Conservation (phyloP, 1,140 invertebrate genomes). For the Metaphire vulgaris region DNA sequence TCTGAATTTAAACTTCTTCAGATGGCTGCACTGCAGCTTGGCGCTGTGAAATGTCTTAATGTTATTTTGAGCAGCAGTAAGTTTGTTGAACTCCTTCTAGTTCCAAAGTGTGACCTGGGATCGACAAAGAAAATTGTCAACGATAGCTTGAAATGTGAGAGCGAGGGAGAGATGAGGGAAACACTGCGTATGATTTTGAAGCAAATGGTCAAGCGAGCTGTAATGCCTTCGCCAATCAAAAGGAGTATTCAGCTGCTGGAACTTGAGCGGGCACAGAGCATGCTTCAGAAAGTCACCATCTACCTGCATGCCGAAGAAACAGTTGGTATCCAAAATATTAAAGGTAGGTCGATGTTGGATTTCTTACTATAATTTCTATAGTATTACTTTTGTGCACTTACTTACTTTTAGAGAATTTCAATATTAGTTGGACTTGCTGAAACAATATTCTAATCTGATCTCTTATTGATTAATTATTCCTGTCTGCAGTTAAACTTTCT, state of each 20-base stretch:
- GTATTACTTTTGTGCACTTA: too few relatives aligned
- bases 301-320: constrained; percentile 43
- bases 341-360: constrained; percentile 37
- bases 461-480: too few relatives aligned
- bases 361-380: too few relatives aligned
- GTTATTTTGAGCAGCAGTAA: constrained; percentile 54
- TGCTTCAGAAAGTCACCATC: constrained; percentile 54
- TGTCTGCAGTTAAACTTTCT: too few relatives aligned
- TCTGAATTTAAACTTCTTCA: constrained; percentile 37
- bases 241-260: constrained; percentile 53
- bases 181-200: constrained; percentile 46
- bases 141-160: constrained; percentile 34
- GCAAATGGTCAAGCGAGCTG: constrained; percentile 44
- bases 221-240: constrained; percentile 53
- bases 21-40: constrained; percentile 56
- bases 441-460: too few relatives aligned
- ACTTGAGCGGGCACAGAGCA: constrained; percentile 22
- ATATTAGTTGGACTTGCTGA: too few relatives aligned
- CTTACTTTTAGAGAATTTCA: too few relatives aligned
- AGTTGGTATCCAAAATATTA: constrained; percentile 35
- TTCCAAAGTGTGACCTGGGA: constrained; percentile 45
- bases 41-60: constrained; percentile 58
- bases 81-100: constrained; percentile 58
- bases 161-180: constrained; percentile 43
- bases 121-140: constrained; percentile 8